phyloP scores from a whole-genome alignment of 2,797 vertebrate genomes.

The Cygnus olor region DNA sequence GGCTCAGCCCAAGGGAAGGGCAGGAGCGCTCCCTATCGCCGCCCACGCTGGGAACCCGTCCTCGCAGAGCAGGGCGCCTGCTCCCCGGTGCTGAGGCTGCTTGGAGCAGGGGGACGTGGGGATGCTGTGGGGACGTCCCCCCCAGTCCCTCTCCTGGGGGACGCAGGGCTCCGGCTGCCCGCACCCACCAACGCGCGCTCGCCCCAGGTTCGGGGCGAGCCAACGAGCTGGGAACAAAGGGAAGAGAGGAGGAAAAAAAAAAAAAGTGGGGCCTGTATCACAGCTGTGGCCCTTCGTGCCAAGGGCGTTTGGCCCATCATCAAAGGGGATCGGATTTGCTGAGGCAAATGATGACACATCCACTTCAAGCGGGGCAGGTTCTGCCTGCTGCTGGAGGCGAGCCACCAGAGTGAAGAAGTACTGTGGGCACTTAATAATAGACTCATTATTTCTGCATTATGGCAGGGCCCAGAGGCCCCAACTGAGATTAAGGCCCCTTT shows the following conservation, averaged over 20 bases:
- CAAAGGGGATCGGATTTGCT: conserved; percentile 71
- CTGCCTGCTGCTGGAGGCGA: conserved; percentile 69
- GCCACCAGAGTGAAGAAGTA: conserved; percentile 63
- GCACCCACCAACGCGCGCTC: rapidly evolving
- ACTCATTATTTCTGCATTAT: conserved; percentile 74
- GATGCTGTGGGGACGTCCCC: not conserved
- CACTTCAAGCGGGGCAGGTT: conserved; percentile 71
- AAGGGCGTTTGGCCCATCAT: conserved; percentile 72
- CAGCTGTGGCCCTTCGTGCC: conserved; percentile 69
- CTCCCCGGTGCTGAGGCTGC: not conserved
- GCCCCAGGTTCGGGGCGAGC: not conserved
- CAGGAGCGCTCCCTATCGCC: conserved; percentile 54
- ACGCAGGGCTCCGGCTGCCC: rapidly evolving
- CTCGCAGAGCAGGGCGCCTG: not conserved
- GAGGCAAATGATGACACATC: conserved; percentile 74
- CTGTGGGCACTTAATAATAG: conserved; percentile 74
- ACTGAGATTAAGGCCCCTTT: conserved; percentile 61
- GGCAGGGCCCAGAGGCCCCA: conserved; percentile 67
- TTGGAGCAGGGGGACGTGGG: not conserved
- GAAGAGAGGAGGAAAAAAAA: not conserved
- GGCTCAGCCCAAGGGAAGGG: conserved; percentile 65
- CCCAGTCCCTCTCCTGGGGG: rapidly evolving
- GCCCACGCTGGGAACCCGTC: conserved; percentile 53
- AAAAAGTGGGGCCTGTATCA: conserved; percentile 60
- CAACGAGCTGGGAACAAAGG: conserved; percentile 46